Evolutionary conservation across 1,140 invertebrate species (phyloP).

Genomic region (Anoplophora glabripennis): DNA sequence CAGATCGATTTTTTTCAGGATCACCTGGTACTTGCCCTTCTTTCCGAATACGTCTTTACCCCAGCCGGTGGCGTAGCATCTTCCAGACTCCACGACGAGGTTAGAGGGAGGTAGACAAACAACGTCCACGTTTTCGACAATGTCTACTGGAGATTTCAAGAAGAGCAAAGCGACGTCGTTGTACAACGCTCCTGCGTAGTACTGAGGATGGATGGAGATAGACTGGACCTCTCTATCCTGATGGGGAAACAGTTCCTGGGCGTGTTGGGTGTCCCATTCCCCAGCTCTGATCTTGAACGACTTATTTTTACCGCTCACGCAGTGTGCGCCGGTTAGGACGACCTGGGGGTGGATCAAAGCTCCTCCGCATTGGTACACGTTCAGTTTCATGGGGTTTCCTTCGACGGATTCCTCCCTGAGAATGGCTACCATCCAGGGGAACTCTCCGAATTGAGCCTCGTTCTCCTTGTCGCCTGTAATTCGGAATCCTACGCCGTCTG

Average conservation of each 20-base stretch:
- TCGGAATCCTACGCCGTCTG: slow-evolving; percentile 64
- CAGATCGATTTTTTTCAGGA: slow-evolving; percentile 68
- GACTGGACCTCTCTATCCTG: slow-evolving; percentile 64
- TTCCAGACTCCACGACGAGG: slow-evolving; percentile 41
- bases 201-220: slow-evolving; percentile 50
- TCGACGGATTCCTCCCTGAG: slow-evolving; percentile 59
- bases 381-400: slow-evolving; percentile 53
- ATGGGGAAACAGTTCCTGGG: slow-evolving; percentile 66
- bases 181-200: slow-evolving; percentile 56
- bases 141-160: slow-evolving; percentile 55
- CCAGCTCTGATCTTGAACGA: slow-evolving; percentile 63
- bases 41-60: slow-evolving; percentile 60
- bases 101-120: slow-evolving; percentile 64
- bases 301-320: slow-evolving; percentile 48
- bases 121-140: slow-evolving; percentile 66
- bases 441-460: slow-evolving; percentile 69
- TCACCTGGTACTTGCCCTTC: slow-evolving; percentile 62
- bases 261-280: slow-evolving; percentile 79
- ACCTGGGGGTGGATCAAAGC: slow-evolving; percentile 69
- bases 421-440: slow-evolving; percentile 82
- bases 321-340: slow-evolving; percentile 71
- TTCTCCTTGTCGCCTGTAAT: slow-evolving; percentile 61
- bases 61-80: slow-evolving; percentile 62
- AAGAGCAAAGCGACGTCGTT: slow-evolving; percentile 70
- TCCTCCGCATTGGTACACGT: slow-evolving; percentile 73